Conservation (phyloP, 2,113 vertebrate species). For the Esox niger region DNA sequence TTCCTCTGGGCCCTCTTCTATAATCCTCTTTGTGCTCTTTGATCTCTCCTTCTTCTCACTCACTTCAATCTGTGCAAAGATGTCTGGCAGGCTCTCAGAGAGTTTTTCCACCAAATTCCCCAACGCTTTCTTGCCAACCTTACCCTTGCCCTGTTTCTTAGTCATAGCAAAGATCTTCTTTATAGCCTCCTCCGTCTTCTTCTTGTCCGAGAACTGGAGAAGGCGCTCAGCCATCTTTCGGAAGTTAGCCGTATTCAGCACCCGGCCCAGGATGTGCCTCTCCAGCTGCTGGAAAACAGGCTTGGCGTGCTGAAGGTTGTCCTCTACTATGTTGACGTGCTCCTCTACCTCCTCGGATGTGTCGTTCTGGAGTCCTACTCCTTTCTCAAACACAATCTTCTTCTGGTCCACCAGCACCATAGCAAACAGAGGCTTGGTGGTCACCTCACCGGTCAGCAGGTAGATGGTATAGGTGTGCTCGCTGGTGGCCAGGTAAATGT, state of each 20-base stretch:
- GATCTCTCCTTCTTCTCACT: slow-evolving; percentile 87
- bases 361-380: slow-evolving; percentile 55
- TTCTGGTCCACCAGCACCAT: slow-evolving; percentile 83
- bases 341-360: slow-evolving; percentile 79
- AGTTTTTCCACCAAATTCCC: slow-evolving; percentile 78
- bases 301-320: slow-evolving; percentile 87
- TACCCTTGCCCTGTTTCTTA: slow-evolving; percentile 75
- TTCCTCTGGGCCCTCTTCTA: slow-evolving; percentile 84
- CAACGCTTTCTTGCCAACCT: slow-evolving; percentile 70
- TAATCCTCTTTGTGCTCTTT: slow-evolving; percentile 79
- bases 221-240: slow-evolving; percentile 87
- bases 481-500: slow-evolving; percentile 82
- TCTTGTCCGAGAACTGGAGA: slow-evolving; percentile 88
- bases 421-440: slow-evolving; percentile 79
- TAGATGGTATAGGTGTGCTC: slow-evolving; percentile 85
- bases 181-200: slow-evolving; percentile 84
- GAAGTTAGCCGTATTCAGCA: slow-evolving; percentile 85
- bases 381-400: slow-evolving; percentile 87
- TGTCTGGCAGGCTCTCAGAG: slow-evolving; percentile 82
- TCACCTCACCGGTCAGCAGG: slow-evolving; percentile 79
- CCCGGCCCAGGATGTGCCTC: slow-evolving; percentile 86
- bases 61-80: slow-evolving; percentile 93
- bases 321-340: slow-evolving; percentile 81
- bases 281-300: slow-evolving; percentile 94
- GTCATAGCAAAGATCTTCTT: slow-evolving; percentile 88